Evolutionary conservation across 1,140 invertebrate genomes (phyloP).

Genomic region (Aphis craccivora): DNA sequence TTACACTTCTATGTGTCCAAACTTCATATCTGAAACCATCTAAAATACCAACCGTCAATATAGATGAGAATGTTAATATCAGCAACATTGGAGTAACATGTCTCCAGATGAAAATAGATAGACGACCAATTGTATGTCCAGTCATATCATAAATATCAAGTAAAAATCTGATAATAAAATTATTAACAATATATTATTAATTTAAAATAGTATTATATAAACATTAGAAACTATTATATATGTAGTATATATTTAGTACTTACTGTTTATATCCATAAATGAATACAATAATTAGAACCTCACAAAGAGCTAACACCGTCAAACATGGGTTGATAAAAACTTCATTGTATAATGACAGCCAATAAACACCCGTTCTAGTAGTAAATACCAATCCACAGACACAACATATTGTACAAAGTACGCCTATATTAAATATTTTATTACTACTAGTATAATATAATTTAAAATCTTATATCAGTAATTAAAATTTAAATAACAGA

Average conservation of each 20-base stretch:
- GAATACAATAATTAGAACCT: conserved; percentile 43
- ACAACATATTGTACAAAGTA: conserved; percentile 29
- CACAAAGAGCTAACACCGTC: conserved; percentile 37
- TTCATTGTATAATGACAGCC: conserved; percentile 26
- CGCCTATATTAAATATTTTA: not conserved
- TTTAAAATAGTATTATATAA: not conserved
- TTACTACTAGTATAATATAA: not conserved
- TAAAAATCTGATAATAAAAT: conserved; percentile 33
- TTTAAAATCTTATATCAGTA: not conserved
- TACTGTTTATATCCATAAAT: conserved; percentile 53
- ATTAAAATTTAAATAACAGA: not conserved
- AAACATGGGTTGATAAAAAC: conserved; percentile 26
- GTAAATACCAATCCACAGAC: conserved; percentile 26
- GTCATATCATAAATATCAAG: conserved; percentile 51
- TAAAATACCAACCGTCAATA: conserved; percentile 31
- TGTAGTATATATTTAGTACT: not conserved
- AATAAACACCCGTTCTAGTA: conserved; percentile 47
- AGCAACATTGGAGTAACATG: conserved; percentile 32
- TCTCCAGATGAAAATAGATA: conserved; percentile 43
- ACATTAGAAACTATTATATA: too few species aligned
- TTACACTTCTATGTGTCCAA: conserved; percentile 37
- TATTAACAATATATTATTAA: not conserved
- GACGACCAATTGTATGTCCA: conserved; percentile 37
- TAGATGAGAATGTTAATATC: conserved; percentile 40
- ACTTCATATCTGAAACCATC: conserved; percentile 49